Percentiles rank a stretch among this genome's conserved stretches.
Conservation (phyloP, 1,140 invertebrate genomes). For the Procambarus clarkii region DNA sequence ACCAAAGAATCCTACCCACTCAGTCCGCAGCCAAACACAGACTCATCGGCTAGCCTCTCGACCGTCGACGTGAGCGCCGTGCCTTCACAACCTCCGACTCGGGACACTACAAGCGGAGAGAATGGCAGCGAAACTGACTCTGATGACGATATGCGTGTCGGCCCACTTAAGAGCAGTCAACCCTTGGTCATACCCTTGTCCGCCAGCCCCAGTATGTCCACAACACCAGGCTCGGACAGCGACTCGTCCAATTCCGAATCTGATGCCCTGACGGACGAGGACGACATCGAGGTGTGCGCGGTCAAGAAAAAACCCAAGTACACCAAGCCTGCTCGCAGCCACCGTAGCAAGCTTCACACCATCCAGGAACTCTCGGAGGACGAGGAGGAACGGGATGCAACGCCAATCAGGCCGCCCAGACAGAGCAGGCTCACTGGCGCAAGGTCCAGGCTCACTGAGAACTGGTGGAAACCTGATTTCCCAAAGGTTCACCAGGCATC, state of each 20-base stretch:
- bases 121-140: conserved; percentile 53
- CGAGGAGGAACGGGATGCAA: conserved; percentile 23
- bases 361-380: conserved; percentile 60
- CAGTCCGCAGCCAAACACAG: neutral
- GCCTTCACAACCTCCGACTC: neutral
- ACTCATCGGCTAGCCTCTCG: no score
- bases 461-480: conserved; percentile 13
- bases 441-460: neutral
- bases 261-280: conserved; percentile 56
- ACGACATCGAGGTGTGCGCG: conserved; percentile 39
- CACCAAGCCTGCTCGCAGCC: conserved; percentile 43
- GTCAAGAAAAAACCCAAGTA: conserved; percentile 28
- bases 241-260: conserved; percentile 53
- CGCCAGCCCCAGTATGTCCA: conserved; percentile 25
- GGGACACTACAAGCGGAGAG: neutral
- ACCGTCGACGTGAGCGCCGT: neutral
- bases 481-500: conserved; percentile 7
- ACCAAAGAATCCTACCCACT: neutral
- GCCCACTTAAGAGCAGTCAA: conserved; percentile 33
- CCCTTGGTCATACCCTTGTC: conserved; percentile 37
- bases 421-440: conserved; percentile 11
- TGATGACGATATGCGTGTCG: conserved; percentile 58
- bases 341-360: conserved; percentile 47
- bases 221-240: conserved; percentile 33
- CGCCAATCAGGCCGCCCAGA: conserved; percentile 32